Evolutionary conservation across 1,140 invertebrate genomes (phyloP).

Genomic region (Drosophila navojoa): DNA sequence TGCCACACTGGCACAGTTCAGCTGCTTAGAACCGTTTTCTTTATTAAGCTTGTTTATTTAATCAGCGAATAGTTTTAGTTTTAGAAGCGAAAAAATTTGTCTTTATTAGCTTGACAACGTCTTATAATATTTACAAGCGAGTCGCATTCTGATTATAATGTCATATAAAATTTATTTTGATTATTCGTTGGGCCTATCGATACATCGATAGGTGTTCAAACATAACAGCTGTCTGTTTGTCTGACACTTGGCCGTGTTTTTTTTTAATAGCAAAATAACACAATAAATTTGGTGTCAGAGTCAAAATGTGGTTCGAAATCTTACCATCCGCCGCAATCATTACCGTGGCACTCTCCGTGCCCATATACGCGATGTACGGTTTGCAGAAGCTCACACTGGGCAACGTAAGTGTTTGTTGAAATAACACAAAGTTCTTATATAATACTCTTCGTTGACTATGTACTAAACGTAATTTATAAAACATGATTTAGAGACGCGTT

Average conservation of each 20-base stretch:
- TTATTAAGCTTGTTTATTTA: background rate
- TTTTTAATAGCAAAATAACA: constrained; percentile 52
- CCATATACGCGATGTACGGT: constrained; percentile 86
- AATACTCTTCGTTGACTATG: constrained; percentile 51
- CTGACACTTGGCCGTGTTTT: constrained; percentile 29
- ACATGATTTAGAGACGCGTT: constrained; percentile 45
- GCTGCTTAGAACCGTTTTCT: constrained; percentile 22
- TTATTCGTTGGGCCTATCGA: constrained; percentile 15
- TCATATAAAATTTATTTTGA: background rate
- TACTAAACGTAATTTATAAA: constrained; percentile 59
- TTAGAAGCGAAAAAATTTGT: too few relatives aligned
- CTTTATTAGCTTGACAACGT: background rate
- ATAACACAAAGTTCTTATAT: constrained; percentile 76
- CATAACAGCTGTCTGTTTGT: constrained; percentile 39
- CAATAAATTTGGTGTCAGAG: constrained; percentile 48
- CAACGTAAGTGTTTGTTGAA: constrained; percentile 85
- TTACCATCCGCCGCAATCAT: constrained; percentile 86
- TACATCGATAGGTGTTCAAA: constrained; percentile 20
- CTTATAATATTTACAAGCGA: background rate
- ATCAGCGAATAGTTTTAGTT: background rate
- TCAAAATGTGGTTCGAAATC: constrained; percentile 87
- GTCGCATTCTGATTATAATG: background rate
- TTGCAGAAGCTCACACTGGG: constrained; percentile 86
- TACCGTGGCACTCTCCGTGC: constrained; percentile 85
- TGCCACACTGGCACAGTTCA: constrained; percentile 32